Base-by-base conservation (phyloP, 2,113 vertebrate species). In the Candoia aspera region DNA sequence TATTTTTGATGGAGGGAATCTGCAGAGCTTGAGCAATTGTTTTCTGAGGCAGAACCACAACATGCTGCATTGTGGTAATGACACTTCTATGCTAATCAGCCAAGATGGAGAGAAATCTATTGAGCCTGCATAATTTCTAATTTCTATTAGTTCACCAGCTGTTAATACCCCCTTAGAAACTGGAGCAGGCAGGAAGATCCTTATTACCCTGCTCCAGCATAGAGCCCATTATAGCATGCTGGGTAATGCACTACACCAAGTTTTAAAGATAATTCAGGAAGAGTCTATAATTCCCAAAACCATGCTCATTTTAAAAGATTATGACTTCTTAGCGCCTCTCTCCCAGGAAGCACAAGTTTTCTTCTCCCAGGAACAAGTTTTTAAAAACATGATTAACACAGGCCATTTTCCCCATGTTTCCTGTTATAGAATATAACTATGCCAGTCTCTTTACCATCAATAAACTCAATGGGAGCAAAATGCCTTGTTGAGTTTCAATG, bases 31-130 rank as follows among this genome's bases (percentile, higher is more conserved):
- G 54, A 95, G 90, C 68, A 95, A 58, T 29, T 87, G 86, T 90
- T 95, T 96, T 94, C 88, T 88, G n/a, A 95, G 68, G 62, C 68
- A 93, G 92, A 94, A 58, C n/a, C 55, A 92, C 90, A 91, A 90
- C 0, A 3, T 5, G 29, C 86, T 91, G 92, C 29, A 23, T 42
- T 86, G 58, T 57, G n/a, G 29, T 95, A 94, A 95, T 84, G 37
- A 60, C 92, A 93, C 92, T 94, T 58, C 87, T 94, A 94, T 93
- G 88, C 90, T 92, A 94, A 95, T 19, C 29, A 87, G 26, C 87
- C 46, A 90, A 93, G 89, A 93, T 42, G 87, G 26, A 90, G 49
- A 86, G 21, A 94, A 93, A 94, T 92, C 91, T 58, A 94, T 85
- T 55, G 86, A 94, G n/a, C 90, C 4, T 54, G 24, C 33, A 91